A percentile compares a stretch with the other conserved stretches of the same genome.
These are phyloP conservation scores for Nomada hirtipes DNA, from an alignment of 2,888 invertebrate genomes.

Conservation along the genomic window DNA sequence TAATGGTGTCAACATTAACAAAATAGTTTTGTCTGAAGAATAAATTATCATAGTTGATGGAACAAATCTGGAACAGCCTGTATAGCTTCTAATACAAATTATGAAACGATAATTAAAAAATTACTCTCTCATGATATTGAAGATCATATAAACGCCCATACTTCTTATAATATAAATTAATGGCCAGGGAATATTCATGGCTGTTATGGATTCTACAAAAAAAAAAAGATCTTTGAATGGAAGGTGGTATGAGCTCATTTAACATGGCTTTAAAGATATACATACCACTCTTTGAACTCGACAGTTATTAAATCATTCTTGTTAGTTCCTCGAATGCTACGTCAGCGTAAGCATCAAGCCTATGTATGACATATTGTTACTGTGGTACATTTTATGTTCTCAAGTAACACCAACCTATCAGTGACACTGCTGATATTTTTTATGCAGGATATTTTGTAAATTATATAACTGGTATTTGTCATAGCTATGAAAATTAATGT, in stretches of 20 bases:
- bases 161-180: not conserved
- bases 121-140: not conserved
- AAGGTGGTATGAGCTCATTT: not conserved
- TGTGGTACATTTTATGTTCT: not conserved
- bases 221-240: not conserved
- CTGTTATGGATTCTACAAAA: not conserved
- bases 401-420: not conserved
- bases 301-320: constrained; percentile 5
- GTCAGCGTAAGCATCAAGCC: not conserved
- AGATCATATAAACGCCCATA: not conserved
- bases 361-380: not conserved
- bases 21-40: not conserved
- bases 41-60: too few species aligned
- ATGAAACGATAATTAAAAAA: not conserved
- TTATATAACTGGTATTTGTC: too few species aligned
- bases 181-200: not conserved
- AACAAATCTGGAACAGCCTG: too few species aligned
- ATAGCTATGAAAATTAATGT: too few species aligned
- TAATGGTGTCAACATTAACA: not conserved
- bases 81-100: not conserved
- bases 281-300: not conserved
- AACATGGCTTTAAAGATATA: not conserved
- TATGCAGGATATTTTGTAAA: not conserved
- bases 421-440: not conserved
- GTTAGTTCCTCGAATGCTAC: not conserved